Percentiles rank a stretch among this genome's conserved stretches.
phyloP scores from a whole-genome alignment of 1,140 invertebrate species.

The Calephelis nemesis region DNA sequence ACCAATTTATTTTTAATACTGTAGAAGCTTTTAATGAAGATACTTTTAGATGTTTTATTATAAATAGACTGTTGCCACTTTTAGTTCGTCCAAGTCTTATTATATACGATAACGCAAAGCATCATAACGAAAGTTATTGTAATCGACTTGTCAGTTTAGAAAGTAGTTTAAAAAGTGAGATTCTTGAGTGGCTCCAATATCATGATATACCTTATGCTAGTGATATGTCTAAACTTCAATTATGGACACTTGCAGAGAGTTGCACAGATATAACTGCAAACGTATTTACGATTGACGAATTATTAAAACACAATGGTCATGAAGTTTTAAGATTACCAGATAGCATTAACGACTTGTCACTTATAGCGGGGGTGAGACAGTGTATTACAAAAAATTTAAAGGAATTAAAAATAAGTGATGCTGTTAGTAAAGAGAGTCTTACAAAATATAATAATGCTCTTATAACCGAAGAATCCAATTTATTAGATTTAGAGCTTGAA shows the following conservation, averaged over 20 bases:
- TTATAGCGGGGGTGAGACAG: slow-evolving; percentile 5
- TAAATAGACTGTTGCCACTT: slow-evolving; percentile 15
- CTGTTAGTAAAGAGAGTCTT: background rate
- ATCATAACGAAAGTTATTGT: slow-evolving; percentile 24
- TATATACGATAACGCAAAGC: slow-evolving; percentile 33
- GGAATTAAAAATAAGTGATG: background rate
- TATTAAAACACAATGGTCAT: slow-evolving; percentile 30
- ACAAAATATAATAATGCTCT: slow-evolving; percentile 3
- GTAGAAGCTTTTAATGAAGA: slow-evolving; percentile 11
- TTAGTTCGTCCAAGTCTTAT: slow-evolving; percentile 34
- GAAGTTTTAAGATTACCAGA: slow-evolving; percentile 36
- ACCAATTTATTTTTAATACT: slow-evolving; percentile 18
- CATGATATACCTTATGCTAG: slow-evolving; percentile 32
- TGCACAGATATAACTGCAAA: slow-evolving; percentile 34
- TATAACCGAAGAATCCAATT: slow-evolving; percentile 16
- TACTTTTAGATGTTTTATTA: slow-evolving; percentile 31
- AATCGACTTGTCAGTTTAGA: slow-evolving; percentile 23
- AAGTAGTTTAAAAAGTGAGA: slow-evolving; percentile 37
- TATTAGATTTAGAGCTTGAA: slow-evolving; percentile 22
- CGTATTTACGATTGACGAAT: slow-evolving; percentile 33
- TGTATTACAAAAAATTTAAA: slow-evolving; percentile 1
- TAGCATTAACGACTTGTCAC: slow-evolving; percentile 33
- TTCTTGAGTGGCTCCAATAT: slow-evolving; percentile 40
- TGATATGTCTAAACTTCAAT: slow-evolving; percentile 37
- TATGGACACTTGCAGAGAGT: slow-evolving; percentile 34